Conservation (phyloP, 2,113 vertebrate species). For the Pyrgilauda ruficollis region DNA sequence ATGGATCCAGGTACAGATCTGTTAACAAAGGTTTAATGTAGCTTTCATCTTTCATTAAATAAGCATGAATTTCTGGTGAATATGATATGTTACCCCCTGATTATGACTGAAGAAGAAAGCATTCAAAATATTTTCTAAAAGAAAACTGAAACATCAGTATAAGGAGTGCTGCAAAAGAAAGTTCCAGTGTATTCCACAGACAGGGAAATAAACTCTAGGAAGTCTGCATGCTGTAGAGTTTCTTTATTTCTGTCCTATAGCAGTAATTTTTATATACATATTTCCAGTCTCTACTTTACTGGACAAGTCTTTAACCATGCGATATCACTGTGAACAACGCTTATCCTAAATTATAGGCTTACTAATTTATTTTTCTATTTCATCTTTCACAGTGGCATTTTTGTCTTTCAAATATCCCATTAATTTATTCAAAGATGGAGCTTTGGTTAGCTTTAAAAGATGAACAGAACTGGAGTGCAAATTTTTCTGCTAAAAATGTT, state of each 20-base stretch:
- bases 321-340: fast-evolving
- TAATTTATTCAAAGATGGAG: background rate
- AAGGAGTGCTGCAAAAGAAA: background rate
- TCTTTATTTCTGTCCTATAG: background rate
- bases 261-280: background rate
- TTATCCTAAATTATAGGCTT: background rate
- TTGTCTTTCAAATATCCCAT: background rate
- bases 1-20: background rate
- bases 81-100: background rate
- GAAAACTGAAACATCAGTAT: background rate
- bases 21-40: background rate
- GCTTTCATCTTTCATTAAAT: background rate
- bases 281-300: background rate
- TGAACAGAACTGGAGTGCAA: background rate
- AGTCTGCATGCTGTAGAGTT: background rate
- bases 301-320: background rate
- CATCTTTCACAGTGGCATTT: background rate
- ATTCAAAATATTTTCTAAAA: background rate
- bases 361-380: background rate
- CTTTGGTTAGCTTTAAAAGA: background rate
- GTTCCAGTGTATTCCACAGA: background rate
- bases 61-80: background rate
- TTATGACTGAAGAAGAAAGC: background rate
- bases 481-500: background rate
- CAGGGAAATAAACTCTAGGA: background rate